A percentile compares a stretch with the other conserved stretches of the same genome.
Conservation (phyloP, 2,888 invertebrate species). For the Tupiocoris notatus region DNA sequence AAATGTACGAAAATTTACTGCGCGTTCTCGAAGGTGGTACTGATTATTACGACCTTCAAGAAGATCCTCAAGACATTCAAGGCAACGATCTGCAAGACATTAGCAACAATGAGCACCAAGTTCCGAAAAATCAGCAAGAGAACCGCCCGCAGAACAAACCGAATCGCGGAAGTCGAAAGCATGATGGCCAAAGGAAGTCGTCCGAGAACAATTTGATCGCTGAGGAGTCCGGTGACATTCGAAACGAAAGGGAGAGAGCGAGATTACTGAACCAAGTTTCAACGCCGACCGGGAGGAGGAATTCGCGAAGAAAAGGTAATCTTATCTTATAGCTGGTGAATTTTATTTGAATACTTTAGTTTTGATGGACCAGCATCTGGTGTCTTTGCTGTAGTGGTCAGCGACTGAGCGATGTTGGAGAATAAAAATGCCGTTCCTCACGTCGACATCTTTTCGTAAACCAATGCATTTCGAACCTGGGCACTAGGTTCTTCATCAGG, state of each 20-base stretch:
- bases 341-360: too few species aligned
- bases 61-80: constrained; percentile 3
- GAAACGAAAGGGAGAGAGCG: constrained; percentile 2
- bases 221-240: constrained; percentile 29
- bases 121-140: background rate
- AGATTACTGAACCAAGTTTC: background rate
- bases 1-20: constrained; percentile 33
- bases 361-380: too few species aligned
- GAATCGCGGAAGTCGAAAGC: background rate
- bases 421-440: too few species aligned
- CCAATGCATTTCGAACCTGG: too few species aligned
- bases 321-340: too few species aligned
- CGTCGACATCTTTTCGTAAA: too few species aligned
- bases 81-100: background rate
- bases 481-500: too few species aligned
- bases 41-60: constrained; percentile 23
- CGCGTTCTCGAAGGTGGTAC: constrained; percentile 25
- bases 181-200: background rate
- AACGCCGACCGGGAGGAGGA: background rate
- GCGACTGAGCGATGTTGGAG: too few species aligned
- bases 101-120: background rate
- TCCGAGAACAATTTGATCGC: constrained; percentile 6
- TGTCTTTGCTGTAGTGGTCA: too few species aligned
- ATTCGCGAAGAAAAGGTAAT: constrained; percentile 27
- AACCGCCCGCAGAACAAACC: background rate